Percentiles rank a stretch among this genome's conserved stretches.
phyloP scores from a whole-genome alignment of 1,140 invertebrate species.

The Telenomus remus region DNA sequence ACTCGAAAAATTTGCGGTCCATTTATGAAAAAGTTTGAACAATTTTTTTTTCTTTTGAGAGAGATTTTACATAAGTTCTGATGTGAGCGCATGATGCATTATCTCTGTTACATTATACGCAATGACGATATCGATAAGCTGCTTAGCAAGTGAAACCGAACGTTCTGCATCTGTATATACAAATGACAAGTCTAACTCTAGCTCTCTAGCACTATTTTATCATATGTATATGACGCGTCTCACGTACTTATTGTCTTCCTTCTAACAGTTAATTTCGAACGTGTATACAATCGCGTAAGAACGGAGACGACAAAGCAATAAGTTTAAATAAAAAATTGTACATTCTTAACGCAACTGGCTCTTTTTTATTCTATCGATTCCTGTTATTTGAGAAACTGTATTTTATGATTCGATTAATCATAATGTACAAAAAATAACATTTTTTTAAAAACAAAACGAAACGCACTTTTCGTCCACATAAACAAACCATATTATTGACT shows the following conservation, averaged over 20 bases:
- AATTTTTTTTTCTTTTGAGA: too few species aligned
- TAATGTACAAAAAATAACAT: too few species aligned
- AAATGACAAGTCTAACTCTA: conserved; percentile 27
- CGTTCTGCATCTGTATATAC: conserved; percentile 27
- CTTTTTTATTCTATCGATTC: conserved; percentile 12
- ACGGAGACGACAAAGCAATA: conserved; percentile 31
- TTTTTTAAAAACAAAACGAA: too few species aligned
- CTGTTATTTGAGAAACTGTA: neutral
- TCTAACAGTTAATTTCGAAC: conserved; percentile 40
- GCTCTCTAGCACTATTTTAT: conserved; percentile 30
- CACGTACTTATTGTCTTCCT: conserved; percentile 31
- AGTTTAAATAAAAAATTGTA: conserved; percentile 51
- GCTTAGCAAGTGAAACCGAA: conserved; percentile 10
- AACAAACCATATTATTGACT: too few species aligned
- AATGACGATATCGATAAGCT: neutral
- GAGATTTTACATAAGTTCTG: too few species aligned
- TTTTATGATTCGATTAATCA: neutral
- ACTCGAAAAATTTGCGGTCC: too few species aligned
- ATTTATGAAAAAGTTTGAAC: too few species aligned
- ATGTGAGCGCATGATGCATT: conserved; percentile 10
- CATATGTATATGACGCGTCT: conserved; percentile 26
- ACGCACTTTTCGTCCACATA: too few species aligned
- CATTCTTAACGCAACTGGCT: conserved; percentile 48
- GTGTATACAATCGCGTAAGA: conserved; percentile 40
- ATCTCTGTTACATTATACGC: conserved; percentile 6